Base-by-base conservation (phyloP, 2,888 invertebrate genomes). In the Actias luna region DNA sequence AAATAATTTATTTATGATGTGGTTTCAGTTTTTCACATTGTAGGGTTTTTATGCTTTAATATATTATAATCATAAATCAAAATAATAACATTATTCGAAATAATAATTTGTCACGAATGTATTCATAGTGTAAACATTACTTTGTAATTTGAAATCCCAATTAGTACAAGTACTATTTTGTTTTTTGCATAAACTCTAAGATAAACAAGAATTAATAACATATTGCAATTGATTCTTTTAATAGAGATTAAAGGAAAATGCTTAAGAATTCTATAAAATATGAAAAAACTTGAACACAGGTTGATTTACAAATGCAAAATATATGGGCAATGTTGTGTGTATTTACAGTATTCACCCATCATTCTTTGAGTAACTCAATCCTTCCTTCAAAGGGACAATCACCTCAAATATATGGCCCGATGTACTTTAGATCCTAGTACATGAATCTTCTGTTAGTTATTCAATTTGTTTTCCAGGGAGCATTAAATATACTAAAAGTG, bases 371-470 rank as follows among this genome's bases (percentile, higher is more conserved):
- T 80, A 80, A 84, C 81, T 82, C 81, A 82, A 84, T 82, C 78
- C 75, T 64, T 65, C 69, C 74, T 76, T 82, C 81, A 85, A 88
- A 88, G 87, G 88, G 88, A 87, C 88, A 82, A 80, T 80, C 77
- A 74, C 77, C 79, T 83, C 80, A 83, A 87, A 89, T 87, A 83
- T 87, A 91, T 89, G 83, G 84, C 80, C 85, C 75, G 84, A 87
- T 90, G 84, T 78, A 80, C 80, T 83, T 82, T 74, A 78, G 78
- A 84, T 82, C 76, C 79, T 80, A 85, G 83, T 84, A 82, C 88
- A 85, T 89, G 84, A 78, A 89, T 91, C 90, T 89, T 89, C 83
- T 80, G 77, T 79, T 80, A 85, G 85, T 89, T 90, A 92, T 92
- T 91, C 87, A 90, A 92, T 92, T 92, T 90, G 86, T 86, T 79